Evolutionary conservation across 2,797 vertebrate genomes (phyloP).

Genomic region (Cirrhinus mrigala): DNA sequence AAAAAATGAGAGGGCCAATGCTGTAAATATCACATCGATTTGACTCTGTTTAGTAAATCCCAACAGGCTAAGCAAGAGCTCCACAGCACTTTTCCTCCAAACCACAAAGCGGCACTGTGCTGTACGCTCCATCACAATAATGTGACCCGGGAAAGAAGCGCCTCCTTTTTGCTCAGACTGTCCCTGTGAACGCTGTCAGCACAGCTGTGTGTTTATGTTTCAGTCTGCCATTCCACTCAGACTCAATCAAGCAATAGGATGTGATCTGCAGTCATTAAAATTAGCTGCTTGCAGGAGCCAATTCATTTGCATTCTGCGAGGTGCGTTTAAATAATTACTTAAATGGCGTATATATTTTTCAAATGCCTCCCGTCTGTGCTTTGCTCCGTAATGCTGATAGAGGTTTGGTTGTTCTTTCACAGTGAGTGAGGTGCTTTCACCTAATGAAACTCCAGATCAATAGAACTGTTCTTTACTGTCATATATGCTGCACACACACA

Average conservation of each 20-base stretch:
- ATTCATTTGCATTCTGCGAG: slow-evolving; percentile 78
- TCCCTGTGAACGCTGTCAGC: slow-evolving; percentile 67
- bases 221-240: slow-evolving; percentile 72
- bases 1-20: too few relatives aligned
- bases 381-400: slow-evolving; percentile 68
- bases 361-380: slow-evolving; percentile 71
- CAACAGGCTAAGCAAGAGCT: not conserved
- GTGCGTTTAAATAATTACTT: slow-evolving; percentile 78
- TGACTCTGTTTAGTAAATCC: slow-evolving; percentile 38
- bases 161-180: slow-evolving; percentile 65
- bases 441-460: slow-evolving; percentile 83
- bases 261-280: slow-evolving; percentile 76
- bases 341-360: slow-evolving; percentile 74
- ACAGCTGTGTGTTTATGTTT: slow-evolving; percentile 59
- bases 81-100: slow-evolving; percentile 67
- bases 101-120: slow-evolving; percentile 79
- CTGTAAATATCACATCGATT: not conserved
- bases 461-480: slow-evolving; percentile 75
- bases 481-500: slow-evolving; percentile 79
- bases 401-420: slow-evolving; percentile 72
- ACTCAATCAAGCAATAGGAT: slow-evolving; percentile 61
- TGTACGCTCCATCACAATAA: slow-evolving; percentile 49
- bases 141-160: slow-evolving; percentile 64
- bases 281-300: slow-evolving; percentile 71
- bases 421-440: slow-evolving; percentile 78